Evolutionary conservation across 2,113 vertebrate genomes (phyloP).

Genomic region (Caracal caracal): DNA sequence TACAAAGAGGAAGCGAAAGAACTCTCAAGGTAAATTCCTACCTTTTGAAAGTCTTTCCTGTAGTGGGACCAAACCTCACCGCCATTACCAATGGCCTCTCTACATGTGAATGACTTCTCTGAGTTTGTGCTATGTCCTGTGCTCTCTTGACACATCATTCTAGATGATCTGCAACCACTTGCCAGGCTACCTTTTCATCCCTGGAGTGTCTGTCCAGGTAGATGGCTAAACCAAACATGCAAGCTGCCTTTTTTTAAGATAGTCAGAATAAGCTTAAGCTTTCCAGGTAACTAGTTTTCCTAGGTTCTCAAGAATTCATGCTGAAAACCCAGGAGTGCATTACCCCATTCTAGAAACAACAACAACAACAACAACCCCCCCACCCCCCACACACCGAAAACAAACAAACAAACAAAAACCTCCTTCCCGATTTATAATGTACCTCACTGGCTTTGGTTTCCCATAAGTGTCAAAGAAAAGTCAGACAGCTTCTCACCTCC

Average conservation of each 20-base stretch:
- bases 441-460: background rate
- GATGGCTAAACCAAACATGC: background rate
- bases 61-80: background rate
- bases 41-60: slow-evolving; percentile 1
- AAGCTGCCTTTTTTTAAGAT: background rate
- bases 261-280: background rate
- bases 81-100: background rate
- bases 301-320: background rate
- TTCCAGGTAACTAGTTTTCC: background rate
- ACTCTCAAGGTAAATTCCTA: background rate
- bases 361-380: too few relatives aligned
- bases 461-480: background rate
- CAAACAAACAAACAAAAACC: background rate
- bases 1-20: background rate
- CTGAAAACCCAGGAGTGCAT: background rate
- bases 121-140: background rate
- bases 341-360: background rate
- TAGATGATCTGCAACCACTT: background rate
- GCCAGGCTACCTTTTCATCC: background rate
- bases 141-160: background rate
- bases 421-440: background rate
- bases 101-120: too few relatives aligned
- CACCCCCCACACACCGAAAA: too few relatives aligned
- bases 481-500: background rate
- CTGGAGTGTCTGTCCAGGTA: background rate